Percentiles rank a stretch among this genome's conserved stretches.
Conservation (phyloP, 2,888 invertebrate species). For the Agonopterix heracliana region DNA sequence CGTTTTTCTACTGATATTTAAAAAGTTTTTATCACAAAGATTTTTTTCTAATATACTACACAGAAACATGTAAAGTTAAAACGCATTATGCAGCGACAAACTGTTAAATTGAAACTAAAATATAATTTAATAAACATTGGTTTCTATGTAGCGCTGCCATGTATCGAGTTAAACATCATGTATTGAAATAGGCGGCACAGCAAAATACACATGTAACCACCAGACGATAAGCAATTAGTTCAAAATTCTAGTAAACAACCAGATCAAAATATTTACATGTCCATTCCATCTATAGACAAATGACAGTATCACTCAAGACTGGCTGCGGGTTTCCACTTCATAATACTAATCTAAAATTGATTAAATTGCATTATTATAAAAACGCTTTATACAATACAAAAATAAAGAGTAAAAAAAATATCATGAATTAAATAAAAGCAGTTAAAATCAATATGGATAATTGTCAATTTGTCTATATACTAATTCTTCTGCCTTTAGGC, state of each 20-base stretch:
- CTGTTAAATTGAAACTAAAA: not conserved
- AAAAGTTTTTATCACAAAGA: slow-evolving; percentile 65
- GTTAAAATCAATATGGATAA: slow-evolving; percentile 39
- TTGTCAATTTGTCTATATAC: slow-evolving; percentile 28
- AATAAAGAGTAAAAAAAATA: slow-evolving; percentile 50
- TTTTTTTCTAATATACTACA: slow-evolving; percentile 58
- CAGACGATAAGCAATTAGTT: slow-evolving; percentile 42
- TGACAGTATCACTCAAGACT: slow-evolving; percentile 23
- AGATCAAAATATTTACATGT: slow-evolving; percentile 60
- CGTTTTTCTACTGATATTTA: slow-evolving; percentile 52
- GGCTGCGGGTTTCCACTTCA: slow-evolving; percentile 31
- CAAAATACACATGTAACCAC: slow-evolving; percentile 41
- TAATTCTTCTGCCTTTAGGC: slow-evolving; percentile 54
- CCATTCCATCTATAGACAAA: slow-evolving; percentile 28
- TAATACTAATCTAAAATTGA: slow-evolving; percentile 36
- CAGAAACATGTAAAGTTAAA: slow-evolving; percentile 44
- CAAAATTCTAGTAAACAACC: slow-evolving; percentile 55
- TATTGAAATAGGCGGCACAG: slow-evolving; percentile 17
- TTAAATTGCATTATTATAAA: slow-evolving; percentile 39
- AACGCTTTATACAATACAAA: slow-evolving; percentile 51
- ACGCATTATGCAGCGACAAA: slow-evolving; percentile 34
- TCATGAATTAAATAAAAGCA: slow-evolving; percentile 47
- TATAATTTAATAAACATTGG: not conserved
- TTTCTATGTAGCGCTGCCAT: not conserved
- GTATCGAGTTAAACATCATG: not conserved